Conservation (phyloP, 2,888 invertebrate genomes). For the Leucoptera coffeella region DNA sequence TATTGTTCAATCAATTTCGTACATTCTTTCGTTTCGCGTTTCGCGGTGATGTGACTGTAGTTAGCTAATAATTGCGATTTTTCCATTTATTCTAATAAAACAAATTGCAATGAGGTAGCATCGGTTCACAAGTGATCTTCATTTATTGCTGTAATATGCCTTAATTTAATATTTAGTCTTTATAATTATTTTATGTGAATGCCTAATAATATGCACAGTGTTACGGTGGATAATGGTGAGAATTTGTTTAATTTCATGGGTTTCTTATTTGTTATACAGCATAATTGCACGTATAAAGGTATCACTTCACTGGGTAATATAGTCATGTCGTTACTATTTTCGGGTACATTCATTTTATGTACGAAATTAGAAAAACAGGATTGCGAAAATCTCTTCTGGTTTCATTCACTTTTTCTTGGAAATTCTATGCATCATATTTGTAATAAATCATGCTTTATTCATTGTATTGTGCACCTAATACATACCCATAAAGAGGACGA, state of each 20-base stretch:
- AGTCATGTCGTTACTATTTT: background rate
- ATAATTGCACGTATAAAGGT: background rate
- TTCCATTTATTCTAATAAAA: slow-evolving; percentile 9
- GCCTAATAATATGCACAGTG: slow-evolving; percentile 41
- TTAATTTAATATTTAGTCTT: slow-evolving; percentile 33
- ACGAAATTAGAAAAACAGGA: background rate
- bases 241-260: slow-evolving; percentile 5
- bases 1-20: too few relatives aligned
- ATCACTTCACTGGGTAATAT: background rate
- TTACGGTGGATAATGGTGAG: slow-evolving; percentile 40
- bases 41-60: background rate
- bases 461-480: too few relatives aligned
- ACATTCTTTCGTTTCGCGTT: slow-evolving; percentile 14
- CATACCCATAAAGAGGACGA: too few relatives aligned
- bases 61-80: background rate
- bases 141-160: slow-evolving; percentile 36
- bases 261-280: too few relatives aligned
- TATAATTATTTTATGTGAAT: slow-evolving; percentile 27
- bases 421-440: too few relatives aligned
- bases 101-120: slow-evolving; percentile 41
- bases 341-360: background rate
- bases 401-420: background rate
- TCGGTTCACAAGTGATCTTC: slow-evolving; percentile 14
- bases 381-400: background rate
- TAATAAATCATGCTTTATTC: too few relatives aligned